Percentiles rank a stretch among this genome's conserved stretches.
Conservation (phyloP, 2,797 vertebrate genomes). For the Gambusia yucatana region DNA sequence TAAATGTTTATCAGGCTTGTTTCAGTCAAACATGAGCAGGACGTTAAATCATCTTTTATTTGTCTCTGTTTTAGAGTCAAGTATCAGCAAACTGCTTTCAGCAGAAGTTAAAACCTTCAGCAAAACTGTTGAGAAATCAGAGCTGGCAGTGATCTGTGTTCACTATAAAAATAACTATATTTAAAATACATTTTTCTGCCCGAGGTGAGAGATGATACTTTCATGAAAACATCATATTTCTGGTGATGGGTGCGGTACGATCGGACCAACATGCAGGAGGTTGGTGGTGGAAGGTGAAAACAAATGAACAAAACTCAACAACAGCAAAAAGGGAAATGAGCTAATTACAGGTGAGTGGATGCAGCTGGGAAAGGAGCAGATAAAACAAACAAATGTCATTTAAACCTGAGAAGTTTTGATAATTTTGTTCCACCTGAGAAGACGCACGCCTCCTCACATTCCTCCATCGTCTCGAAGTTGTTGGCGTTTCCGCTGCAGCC, state of each 20-base stretch:
- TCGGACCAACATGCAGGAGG: background rate
- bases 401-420: background rate
- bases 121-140: slow-evolving; percentile 46
- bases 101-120: slow-evolving; percentile 19
- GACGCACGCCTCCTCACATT: slow-evolving; percentile 84
- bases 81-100: slow-evolving; percentile 13
- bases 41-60: slow-evolving; percentile 4
- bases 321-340: background rate
- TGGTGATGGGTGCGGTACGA: background rate
- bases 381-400: too few species aligned
- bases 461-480: slow-evolving; percentile 84
- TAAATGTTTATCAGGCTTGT: background rate
- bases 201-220: slow-evolving; percentile 11
- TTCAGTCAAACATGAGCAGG: background rate
- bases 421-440: slow-evolving; percentile 73
- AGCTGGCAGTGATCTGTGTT: slow-evolving; percentile 41
- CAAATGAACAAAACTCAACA: background rate
- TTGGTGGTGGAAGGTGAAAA: background rate
- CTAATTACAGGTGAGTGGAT: background rate
- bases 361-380: too few species aligned
- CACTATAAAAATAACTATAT: slow-evolving; percentile 35
- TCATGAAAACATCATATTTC: background rate
- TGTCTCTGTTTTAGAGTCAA: slow-evolving; percentile 17
- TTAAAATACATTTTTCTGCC: slow-evolving; percentile 30
- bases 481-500: slow-evolving; percentile 91